Conservation (phyloP, 2,113 vertebrate genomes). For the Cottus gobio region DNA sequence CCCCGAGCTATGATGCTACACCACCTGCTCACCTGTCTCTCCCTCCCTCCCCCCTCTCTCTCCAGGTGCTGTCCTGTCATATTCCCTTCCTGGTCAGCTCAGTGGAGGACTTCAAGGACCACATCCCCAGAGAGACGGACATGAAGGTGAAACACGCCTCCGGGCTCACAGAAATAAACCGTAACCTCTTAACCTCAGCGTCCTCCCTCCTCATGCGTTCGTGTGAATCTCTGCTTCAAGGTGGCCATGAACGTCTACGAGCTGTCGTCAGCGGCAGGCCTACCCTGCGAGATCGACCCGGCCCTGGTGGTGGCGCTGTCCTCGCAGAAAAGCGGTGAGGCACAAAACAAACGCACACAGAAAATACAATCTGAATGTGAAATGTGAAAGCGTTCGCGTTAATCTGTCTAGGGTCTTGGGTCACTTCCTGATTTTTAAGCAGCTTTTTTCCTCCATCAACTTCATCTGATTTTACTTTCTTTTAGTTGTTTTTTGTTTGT, state of each 20-base stretch:
- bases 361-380: too few relatives aligned
- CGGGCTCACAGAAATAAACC: too few relatives aligned
- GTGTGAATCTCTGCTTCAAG: constrained; percentile 68
- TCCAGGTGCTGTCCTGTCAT: constrained; percentile 96
- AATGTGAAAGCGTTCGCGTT: too few relatives aligned
- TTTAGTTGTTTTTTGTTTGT: too few relatives aligned
- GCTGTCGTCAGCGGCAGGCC: constrained; percentile 95
- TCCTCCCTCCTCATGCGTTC: neutral
- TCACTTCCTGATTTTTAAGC: too few relatives aligned
- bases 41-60: too few relatives aligned
- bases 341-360: too few relatives aligned
- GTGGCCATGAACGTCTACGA: constrained; percentile 99
- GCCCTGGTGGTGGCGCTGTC: constrained; percentile 97
- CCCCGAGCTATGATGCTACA: neutral
- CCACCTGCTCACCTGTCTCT: neutral
- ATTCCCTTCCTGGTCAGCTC: constrained; percentile 99
- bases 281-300: constrained; percentile 98
- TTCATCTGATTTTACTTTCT: too few relatives aligned
- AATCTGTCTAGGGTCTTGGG: too few relatives aligned
- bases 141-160: constrained; percentile 99
- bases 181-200: accelerated
- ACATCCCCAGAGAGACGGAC: constrained; percentile 99
- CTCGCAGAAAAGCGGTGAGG: constrained; percentile 95
- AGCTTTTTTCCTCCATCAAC: too few relatives aligned
- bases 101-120: constrained; percentile 98